Evolutionary conservation across 2,797 vertebrate species (phyloP).

Genomic region (Alfaro cultratus): DNA sequence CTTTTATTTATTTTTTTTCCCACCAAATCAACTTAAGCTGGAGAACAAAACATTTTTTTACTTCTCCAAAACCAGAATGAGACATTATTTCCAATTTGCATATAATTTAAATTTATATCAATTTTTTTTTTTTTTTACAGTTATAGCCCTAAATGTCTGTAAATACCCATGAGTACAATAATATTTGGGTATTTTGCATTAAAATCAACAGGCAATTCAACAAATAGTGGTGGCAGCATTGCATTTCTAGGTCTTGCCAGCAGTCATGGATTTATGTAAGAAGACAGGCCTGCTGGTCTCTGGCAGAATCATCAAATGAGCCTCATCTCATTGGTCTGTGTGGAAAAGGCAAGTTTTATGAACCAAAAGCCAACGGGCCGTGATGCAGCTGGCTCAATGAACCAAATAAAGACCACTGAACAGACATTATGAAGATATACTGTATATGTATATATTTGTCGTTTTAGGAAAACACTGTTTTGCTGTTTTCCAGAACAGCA

Average conservation of each 20-base stretch:
- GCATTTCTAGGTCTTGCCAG: conserved; percentile 46
- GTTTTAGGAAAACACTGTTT: not conserved
- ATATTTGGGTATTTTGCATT: not conserved
- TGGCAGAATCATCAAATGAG: not conserved
- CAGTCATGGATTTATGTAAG: conserved; percentile 43
- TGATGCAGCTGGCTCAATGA: not conserved
- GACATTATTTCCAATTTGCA: conserved; percentile 60
- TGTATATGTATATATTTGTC: no score
- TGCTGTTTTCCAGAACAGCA: not conserved
- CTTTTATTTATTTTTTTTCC: conserved; percentile 2
- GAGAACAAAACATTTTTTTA: conserved; percentile 16
- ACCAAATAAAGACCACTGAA: not conserved
- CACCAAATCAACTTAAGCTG: conserved; percentile 28
- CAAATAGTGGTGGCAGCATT: conserved; percentile 8
- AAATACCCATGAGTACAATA: not conserved
- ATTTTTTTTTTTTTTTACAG: not conserved
- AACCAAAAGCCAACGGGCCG: not conserved
- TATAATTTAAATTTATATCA: conserved; percentile 27
- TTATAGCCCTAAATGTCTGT: conserved; percentile 1
- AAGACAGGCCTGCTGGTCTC: conserved; percentile 21
- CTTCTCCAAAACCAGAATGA: conserved; percentile 35
- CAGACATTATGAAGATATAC: not conserved
- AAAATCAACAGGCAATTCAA: not conserved
- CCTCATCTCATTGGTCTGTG: not conserved
- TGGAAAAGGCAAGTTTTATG: not conserved